Conservation (phyloP, 1,140 invertebrate genomes). For the Drosophila nebulosa region DNA sequence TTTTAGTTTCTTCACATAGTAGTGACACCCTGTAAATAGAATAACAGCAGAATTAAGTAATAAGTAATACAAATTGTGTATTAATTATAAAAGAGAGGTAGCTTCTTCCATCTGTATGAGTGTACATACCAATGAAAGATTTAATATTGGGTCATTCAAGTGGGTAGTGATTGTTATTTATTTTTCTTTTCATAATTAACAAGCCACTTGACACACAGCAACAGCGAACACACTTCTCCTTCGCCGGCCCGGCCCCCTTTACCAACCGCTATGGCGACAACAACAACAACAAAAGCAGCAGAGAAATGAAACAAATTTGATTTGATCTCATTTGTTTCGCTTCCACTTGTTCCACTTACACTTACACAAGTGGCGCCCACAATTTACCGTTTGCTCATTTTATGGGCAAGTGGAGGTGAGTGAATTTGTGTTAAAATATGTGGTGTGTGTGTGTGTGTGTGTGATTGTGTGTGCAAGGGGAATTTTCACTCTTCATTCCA, state of each 20-base stretch:
- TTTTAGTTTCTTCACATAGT: no score
- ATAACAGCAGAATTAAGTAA: slow-evolving; percentile 7
- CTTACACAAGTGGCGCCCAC: background rate
- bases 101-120: background rate
- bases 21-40: background rate
- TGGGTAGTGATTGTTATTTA: slow-evolving; percentile 41
- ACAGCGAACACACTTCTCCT: background rate
- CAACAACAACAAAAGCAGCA: no score
- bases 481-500: background rate
- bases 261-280: no score
- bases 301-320: background rate
- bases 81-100: slow-evolving; percentile 54
- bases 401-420: background rate
- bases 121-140: background rate
- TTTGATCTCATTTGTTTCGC: slow-evolving; percentile 1
- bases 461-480: background rate
- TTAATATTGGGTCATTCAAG: slow-evolving; percentile 31
- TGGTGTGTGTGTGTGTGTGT: no score
- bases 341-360: slow-evolving; percentile 2
- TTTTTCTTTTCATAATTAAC: slow-evolving; percentile 60
- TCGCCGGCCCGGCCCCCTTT: background rate
- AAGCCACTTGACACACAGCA: slow-evolving; percentile 65
- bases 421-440: background rate
- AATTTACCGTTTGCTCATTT: background rate
- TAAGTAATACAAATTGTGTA: slow-evolving; percentile 39